Percentiles rank a stretch among this genome's conserved stretches.
These are phyloP conservation scores for Petroica traversi DNA, from an alignment of 2,113 vertebrate genomes.

Conservation along the genomic window DNA sequence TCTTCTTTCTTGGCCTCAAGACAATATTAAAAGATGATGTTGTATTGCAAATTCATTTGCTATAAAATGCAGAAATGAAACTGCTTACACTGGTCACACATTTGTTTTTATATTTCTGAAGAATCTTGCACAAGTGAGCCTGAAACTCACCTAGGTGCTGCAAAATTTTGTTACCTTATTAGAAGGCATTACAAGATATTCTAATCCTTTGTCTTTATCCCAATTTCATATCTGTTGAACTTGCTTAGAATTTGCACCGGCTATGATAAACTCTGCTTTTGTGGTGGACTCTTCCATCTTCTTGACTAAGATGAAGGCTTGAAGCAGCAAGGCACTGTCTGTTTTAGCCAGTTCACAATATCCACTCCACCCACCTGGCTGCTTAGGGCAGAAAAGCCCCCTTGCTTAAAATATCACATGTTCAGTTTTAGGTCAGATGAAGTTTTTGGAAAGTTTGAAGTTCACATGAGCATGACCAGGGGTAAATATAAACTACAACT, in stretches of 20 bases:
- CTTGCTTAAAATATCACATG: not conserved
- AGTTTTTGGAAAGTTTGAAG: conserved; percentile 13
- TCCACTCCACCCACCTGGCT: not conserved
- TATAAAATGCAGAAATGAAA: conserved; percentile 30
- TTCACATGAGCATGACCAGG: not conserved
- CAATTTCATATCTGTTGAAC: not conserved
- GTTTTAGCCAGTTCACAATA: not conserved
- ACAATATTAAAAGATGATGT: not conserved
- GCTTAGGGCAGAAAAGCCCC: not conserved
- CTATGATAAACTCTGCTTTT: not conserved
- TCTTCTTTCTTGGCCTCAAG: not conserved
- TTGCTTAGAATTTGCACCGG: not conserved
- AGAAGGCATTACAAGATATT: not conserved
- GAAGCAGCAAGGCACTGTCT: not conserved
- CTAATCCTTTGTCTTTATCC: not conserved
- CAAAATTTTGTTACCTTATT: not conserved
- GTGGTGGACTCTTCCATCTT: not conserved
- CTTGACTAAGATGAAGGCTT: not conserved
- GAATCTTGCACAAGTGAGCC: conserved; percentile 28
- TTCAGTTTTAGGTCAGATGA: not conserved
- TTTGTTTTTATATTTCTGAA: conserved; percentile 51
- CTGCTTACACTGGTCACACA: not conserved
- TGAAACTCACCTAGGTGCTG: not conserved
- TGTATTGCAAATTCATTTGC: not conserved
- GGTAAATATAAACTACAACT: not conserved